phyloP scores from a whole-genome alignment of 1,140 invertebrate species.

The Acromyrmex heyeri region DNA sequence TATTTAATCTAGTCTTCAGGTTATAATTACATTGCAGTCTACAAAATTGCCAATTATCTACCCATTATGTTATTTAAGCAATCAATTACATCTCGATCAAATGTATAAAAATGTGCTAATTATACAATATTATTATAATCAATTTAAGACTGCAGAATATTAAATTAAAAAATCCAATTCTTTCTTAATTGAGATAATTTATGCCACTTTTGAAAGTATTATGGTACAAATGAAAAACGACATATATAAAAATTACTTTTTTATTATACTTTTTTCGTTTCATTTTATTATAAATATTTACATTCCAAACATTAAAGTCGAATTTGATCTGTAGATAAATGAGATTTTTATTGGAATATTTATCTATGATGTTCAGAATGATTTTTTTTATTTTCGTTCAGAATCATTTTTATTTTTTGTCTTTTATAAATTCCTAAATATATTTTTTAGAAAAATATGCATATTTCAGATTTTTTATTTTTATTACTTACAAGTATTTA shows the following conservation, averaged over 20 bases:
- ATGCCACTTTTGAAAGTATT: not conserved
- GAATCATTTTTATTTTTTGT: not conserved
- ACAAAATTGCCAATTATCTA: conserved; percentile 4
- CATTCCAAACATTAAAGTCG: not conserved
- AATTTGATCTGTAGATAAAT: not conserved
- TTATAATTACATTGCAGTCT: not conserved
- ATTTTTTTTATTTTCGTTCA: no score
- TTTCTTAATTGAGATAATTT: not conserved
- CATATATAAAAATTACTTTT: not conserved
- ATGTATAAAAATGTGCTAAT: not conserved
- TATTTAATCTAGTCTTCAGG: not conserved
- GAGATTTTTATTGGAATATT: not conserved
- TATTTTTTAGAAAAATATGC: not conserved
- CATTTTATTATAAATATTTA: not conserved
- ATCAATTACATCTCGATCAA: not conserved
- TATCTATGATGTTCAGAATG: not conserved
- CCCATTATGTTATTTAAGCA: not conserved
- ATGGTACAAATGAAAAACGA: not conserved
- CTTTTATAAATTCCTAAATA: not conserved
- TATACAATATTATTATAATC: not conserved
- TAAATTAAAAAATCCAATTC: not conserved
- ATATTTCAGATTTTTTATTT: not conserved
- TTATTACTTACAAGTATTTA: not conserved
- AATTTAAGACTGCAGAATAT: not conserved
- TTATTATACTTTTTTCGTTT: no score